These are phyloP conservation scores for Diogma glabrata DNA, from an alignment of 2,888 invertebrate genomes.

Conservation along the genomic window DNA sequence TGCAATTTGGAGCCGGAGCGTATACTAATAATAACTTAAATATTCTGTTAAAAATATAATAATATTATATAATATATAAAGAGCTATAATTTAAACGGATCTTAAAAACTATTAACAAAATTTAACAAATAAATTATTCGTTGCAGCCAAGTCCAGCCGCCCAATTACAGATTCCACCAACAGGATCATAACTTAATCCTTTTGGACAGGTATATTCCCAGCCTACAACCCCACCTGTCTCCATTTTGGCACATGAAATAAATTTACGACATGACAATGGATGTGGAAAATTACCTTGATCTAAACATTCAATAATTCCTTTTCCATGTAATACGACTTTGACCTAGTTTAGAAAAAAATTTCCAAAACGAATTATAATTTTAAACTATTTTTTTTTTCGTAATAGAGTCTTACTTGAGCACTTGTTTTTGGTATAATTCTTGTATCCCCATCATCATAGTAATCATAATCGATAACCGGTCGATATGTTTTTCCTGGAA, in stretches of 20 bases:
- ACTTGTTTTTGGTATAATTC: constrained; percentile 42
- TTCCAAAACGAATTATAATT: not conserved
- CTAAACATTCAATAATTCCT: constrained; percentile 71
- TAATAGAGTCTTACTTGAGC: constrained; percentile 41
- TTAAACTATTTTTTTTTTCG: too few relatives aligned
- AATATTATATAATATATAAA: too few relatives aligned
- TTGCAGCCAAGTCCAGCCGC: constrained; percentile 68
- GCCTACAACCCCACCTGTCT: constrained; percentile 62
- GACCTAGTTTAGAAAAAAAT: constrained; percentile 19
- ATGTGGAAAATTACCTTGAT: constrained; percentile 85
- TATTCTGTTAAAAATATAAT: too few relatives aligned
- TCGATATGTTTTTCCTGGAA: constrained; percentile 25
- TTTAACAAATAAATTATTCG: too few relatives aligned
- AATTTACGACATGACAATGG: constrained; percentile 84
- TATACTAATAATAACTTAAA: too few relatives aligned
- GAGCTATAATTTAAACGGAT: too few relatives aligned
- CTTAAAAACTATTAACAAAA: too few relatives aligned
- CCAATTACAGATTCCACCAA: constrained; percentile 88
- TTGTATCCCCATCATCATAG: constrained; percentile 51
- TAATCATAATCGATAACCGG: constrained; percentile 50
- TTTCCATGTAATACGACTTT: constrained; percentile 49
- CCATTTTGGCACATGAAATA: constrained; percentile 78
- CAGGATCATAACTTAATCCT: constrained; percentile 76
- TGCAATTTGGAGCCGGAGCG: too few relatives aligned
- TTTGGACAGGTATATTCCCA: constrained; percentile 85